Percentiles rank a stretch among this genome's conserved stretches.
phyloP scores from a whole-genome alignment of 2,113 vertebrate genomes.

The Eonycteris spelaea region DNA sequence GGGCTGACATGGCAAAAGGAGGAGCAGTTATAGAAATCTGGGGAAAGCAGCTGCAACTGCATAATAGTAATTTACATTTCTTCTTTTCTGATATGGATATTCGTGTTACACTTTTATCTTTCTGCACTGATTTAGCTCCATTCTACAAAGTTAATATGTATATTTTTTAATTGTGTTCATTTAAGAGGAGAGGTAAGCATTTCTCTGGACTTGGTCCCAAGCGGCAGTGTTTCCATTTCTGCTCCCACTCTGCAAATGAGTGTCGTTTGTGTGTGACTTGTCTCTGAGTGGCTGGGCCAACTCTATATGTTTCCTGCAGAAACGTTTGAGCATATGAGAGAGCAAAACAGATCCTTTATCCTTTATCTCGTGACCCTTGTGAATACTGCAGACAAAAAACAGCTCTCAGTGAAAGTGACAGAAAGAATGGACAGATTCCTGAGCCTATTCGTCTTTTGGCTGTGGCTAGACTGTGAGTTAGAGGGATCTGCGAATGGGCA shows the following conservation, averaged over 20 bases:
- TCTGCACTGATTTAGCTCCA: not conserved
- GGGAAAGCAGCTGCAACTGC: not conserved
- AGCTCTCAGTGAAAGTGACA: not conserved
- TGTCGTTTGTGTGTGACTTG: not conserved
- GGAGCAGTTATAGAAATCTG: not conserved
- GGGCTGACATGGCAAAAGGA: not conserved
- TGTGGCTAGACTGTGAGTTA: not conserved
- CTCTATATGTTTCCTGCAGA: not conserved
- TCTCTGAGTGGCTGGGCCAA: not conserved
- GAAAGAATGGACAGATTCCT: not conserved
- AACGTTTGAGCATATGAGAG: not conserved
- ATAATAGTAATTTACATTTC: not conserved
- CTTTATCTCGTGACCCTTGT: not conserved
- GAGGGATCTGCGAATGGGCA: not conserved
- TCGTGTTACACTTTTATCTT: not conserved
- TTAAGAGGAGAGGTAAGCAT: not conserved
- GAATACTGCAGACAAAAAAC: not conserved
- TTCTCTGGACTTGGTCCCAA: not conserved
- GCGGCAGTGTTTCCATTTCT: not conserved
- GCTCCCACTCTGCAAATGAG: not conserved
- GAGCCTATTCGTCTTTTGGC: slow-evolving; percentile 10
- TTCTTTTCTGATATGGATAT: not conserved
- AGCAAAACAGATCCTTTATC: not conserved
- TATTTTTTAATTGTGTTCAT: not conserved
- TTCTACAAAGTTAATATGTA: not conserved